A percentile compares a stretch with the other conserved stretches of the same genome.
Evolutionary conservation across 2,888 invertebrate species (phyloP).

Genomic region (Spialia ferax): DNA sequence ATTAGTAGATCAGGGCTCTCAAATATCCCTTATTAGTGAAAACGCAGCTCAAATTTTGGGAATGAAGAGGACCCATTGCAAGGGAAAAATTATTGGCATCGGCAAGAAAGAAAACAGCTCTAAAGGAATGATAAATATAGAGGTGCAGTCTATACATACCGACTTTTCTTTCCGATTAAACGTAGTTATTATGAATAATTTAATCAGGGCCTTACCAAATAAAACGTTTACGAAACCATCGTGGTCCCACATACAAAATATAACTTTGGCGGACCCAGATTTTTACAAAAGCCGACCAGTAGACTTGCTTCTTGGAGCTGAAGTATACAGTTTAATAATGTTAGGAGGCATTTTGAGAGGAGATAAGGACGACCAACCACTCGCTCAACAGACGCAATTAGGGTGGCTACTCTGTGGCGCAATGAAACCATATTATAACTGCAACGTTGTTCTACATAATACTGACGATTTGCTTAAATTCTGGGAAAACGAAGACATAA

Average conservation of each 20-base stretch:
- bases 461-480: slow-evolving; percentile 1
- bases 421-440: not conserved
- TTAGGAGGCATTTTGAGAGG: slow-evolving; percentile 29
- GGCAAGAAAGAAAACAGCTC: slow-evolving; percentile 38
- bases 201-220: slow-evolving; percentile 40
- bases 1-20: slow-evolving; percentile 45
- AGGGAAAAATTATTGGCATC: slow-evolving; percentile 36
- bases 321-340: slow-evolving; percentile 20
- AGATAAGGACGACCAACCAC: slow-evolving; percentile 19
- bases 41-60: slow-evolving; percentile 39
- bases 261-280: slow-evolving; percentile 32
- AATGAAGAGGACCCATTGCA: slow-evolving; percentile 22
- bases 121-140: slow-evolving; percentile 38
- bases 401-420: slow-evolving; percentile 44
- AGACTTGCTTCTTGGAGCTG: slow-evolving; percentile 41
- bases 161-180: slow-evolving; percentile 28
- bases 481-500: slow-evolving; percentile 13
- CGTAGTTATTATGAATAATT: slow-evolving; percentile 36
- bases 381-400: slow-evolving; percentile 42
- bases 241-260: slow-evolving; percentile 37
- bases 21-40: slow-evolving; percentile 42
- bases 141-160: slow-evolving; percentile 32
- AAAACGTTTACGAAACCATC: slow-evolving; percentile 29
- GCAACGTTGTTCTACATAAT: not conserved
- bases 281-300: slow-evolving; percentile 40